These are phyloP conservation scores for Hypselothyrea guttata DNA, from an alignment of 2,888 invertebrate species.

Conservation along the genomic window DNA sequence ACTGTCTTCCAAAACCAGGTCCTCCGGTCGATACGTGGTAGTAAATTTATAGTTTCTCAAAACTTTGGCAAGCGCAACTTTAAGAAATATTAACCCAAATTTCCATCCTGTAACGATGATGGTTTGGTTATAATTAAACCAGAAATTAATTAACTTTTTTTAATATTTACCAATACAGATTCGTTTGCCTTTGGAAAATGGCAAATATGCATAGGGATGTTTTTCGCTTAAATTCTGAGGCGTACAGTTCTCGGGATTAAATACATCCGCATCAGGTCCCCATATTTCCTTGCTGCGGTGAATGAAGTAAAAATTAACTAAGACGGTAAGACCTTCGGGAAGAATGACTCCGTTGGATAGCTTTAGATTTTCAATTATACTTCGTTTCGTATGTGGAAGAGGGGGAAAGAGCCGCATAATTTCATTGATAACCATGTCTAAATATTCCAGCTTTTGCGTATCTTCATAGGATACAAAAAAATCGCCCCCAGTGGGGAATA, in stretches of 20 bases:
- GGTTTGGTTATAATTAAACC: no score
- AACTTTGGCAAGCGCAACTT: no score
- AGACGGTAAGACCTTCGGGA: conserved; percentile 67
- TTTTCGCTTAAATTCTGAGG: conserved; percentile 67
- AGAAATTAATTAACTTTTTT: no score
- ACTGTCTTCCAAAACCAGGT: no score
- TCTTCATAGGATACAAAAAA: conserved; percentile 63
- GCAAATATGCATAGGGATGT: conserved; percentile 77
- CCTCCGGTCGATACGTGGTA: no score
- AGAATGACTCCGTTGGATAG: conserved; percentile 68
- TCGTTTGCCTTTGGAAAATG: conserved; percentile 78
- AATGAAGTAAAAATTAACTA: conserved; percentile 69
- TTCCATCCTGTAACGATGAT: no score
- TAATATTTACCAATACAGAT: conserved; percentile 79
- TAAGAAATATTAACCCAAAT: no score
- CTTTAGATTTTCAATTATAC: conserved; percentile 49
- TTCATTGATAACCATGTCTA: conserved; percentile 78
- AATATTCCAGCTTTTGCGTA: conserved; percentile 65
- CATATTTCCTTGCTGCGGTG: conserved; percentile 75
- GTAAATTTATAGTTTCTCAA: no score
- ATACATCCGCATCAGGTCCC: conserved; percentile 74
- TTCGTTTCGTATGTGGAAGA: conserved; percentile 60
- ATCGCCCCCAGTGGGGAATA: conserved; percentile 54
- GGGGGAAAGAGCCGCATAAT: conserved; percentile 74
- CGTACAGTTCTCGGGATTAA: conserved; percentile 79